A percentile compares a stretch with the other conserved stretches of the same genome.
These are phyloP conservation scores for Ips typographus DNA, from an alignment of 1,140 invertebrate genomes.

Conservation along the genomic window DNA sequence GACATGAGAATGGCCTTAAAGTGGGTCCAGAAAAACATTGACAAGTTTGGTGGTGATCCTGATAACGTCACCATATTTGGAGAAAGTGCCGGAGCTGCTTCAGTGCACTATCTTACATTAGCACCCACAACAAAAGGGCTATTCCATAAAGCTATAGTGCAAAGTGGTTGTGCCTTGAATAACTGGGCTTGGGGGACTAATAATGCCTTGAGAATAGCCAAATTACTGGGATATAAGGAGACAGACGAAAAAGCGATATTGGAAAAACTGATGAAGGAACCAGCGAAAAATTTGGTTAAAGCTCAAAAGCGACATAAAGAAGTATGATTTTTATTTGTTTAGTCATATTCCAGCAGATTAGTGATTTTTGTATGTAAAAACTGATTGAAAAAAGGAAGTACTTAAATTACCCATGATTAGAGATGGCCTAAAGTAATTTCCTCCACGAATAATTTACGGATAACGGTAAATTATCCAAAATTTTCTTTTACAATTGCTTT, in stretches of 20 bases:
- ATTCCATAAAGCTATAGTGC: slow-evolving; percentile 61
- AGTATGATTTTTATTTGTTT: slow-evolving; percentile 31
- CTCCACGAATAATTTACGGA: no score
- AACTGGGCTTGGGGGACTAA: slow-evolving; percentile 41
- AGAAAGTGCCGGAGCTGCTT: slow-evolving; percentile 54
- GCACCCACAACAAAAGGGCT: slow-evolving; percentile 46
- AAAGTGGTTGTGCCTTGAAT: slow-evolving; percentile 56
- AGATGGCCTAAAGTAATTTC: no score
- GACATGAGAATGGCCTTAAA: slow-evolving; percentile 60
- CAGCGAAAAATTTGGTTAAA: slow-evolving; percentile 49
- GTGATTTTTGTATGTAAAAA: no score
- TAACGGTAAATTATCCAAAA: no score
- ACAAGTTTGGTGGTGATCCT: slow-evolving; percentile 55
- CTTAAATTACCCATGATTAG: no score
- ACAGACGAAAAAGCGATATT: slow-evolving; percentile 38
- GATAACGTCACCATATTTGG: slow-evolving; percentile 53
- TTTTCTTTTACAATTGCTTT: no score
- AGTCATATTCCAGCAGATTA: no score
- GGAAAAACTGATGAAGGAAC: slow-evolving; percentile 46
- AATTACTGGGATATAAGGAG: slow-evolving; percentile 37
- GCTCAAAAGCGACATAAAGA: slow-evolving; percentile 47
- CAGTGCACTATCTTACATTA: slow-evolving; percentile 40
- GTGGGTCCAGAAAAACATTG: slow-evolving; percentile 60
- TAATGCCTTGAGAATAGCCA: slow-evolving; percentile 34
- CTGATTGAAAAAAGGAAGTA: no score